Percentiles rank a stretch among this genome's conserved stretches.
Evolutionary conservation across 2,797 vertebrate species (phyloP).

Genomic region (Aldrovandia affinis): DNA sequence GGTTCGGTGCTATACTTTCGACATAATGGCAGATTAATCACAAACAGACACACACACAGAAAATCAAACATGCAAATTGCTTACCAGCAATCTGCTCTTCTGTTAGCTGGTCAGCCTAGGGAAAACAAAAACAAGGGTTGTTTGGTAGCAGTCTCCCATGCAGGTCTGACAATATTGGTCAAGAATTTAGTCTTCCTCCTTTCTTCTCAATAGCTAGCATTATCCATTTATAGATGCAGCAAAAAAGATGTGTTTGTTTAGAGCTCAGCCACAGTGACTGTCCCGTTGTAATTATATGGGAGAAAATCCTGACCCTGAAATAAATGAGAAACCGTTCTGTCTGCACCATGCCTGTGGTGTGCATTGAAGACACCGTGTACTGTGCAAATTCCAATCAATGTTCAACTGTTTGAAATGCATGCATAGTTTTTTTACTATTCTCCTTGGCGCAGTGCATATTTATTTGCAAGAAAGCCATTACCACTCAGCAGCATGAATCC

Average conservation of each 20-base stretch:
- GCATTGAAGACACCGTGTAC: background rate
- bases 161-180: background rate
- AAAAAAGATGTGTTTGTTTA: background rate
- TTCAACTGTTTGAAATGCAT: background rate
- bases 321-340: background rate
- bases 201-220: background rate
- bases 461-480: constrained; percentile 3
- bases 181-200: constrained; percentile 3
- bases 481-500: background rate
- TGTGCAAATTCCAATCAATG: constrained; percentile 3
- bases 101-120: constrained; percentile 86
- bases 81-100: constrained; percentile 89
- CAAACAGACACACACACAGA: constrained; percentile 5
- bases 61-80: constrained; percentile 40
- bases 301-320: background rate
- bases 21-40: background rate
- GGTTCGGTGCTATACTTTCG: background rate
- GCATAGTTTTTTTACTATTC: background rate
- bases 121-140: background rate
- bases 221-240: background rate
- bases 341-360: background rate
- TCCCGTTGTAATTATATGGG: background rate
- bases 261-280: background rate
- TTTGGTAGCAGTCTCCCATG: background rate
- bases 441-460: background rate